Evolutionary conservation across 2,888 invertebrate species (phyloP).

Genomic region (Plebejus anna): DNA sequence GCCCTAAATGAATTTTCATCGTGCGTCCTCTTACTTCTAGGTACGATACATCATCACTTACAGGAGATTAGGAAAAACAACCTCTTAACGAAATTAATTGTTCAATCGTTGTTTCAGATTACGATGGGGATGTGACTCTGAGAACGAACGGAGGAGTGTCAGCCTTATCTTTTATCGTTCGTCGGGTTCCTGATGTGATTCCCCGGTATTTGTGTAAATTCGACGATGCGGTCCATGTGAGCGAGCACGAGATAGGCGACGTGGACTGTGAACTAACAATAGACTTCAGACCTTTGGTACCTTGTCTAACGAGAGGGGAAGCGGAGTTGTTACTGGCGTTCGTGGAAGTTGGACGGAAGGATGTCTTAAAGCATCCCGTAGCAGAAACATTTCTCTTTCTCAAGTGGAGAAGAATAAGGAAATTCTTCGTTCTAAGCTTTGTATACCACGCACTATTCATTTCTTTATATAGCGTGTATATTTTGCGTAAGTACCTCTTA

Average conservation of each 20-base stretch:
- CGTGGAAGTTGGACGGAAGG: conserved; percentile 88
- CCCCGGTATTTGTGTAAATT: conserved; percentile 85
- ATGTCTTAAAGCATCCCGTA: conserved; percentile 89
- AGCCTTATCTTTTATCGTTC: conserved; percentile 88
- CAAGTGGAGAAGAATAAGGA: conserved; percentile 90
- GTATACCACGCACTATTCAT: conserved; percentile 89
- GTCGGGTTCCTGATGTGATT: conserved; percentile 90
- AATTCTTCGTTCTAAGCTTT: conserved; percentile 89
- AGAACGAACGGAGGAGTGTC: conserved; percentile 90
- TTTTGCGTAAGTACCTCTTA: conserved; percentile 78
- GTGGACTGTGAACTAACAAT: conserved; percentile 89
- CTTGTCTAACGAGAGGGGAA: conserved; percentile 82
- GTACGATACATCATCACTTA: conserved; percentile 43
- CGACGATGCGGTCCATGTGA: conserved; percentile 87
- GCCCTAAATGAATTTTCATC: conserved; percentile 90
- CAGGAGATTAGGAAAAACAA: neutral
- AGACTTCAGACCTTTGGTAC: conserved; percentile 81
- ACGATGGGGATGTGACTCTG: conserved; percentile 90
- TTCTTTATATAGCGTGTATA: conserved; percentile 85
- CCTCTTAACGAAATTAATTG: neutral
- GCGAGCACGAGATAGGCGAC: conserved; percentile 91
- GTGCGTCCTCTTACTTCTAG: conserved; percentile 85
- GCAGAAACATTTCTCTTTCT: conserved; percentile 91
- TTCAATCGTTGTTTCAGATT: conserved; percentile 62
- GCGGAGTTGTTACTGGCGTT: conserved; percentile 85